Base-by-base conservation (phyloP, 2,888 invertebrate species). In the Lepidonotus clava region DNA sequence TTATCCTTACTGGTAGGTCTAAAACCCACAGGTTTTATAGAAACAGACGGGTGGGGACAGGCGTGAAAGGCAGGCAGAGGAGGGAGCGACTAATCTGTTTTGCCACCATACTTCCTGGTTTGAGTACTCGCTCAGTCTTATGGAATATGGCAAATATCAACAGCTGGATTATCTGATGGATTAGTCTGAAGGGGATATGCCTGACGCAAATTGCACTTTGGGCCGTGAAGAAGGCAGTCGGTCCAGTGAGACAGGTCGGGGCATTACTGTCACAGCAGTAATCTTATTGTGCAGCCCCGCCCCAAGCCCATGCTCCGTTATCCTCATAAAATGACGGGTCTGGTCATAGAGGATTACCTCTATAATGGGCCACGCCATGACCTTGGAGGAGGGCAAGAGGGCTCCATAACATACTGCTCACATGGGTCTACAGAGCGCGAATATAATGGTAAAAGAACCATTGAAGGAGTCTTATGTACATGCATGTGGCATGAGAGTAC, bases 91-190 rank as follows among this genome's bases (percentile, higher is more conserved):
- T n/a, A n/a, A n/a, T n/a, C n/a, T n/a, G n/a, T n/a, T n/a, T n/a
- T n/a, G n/a, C n/a, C n/a, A n/a, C n/a, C n/a, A n/a, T n/a, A n/a
- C n/a, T n/a, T n/a, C n/a, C n/a, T n/a, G n/a, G n/a, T n/a, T n/a
- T n/a, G n/a, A n/a, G n/a, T n/a, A n/a, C n/a, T n/a, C n/a, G n/a
- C n/a, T n/a, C n/a, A n/a, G n/a, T n/a, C n/a, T n/a, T n/a, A n/a
- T n/a, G n/a, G n/a, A n/a, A n/a, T n/a, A 61, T 61, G 24, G 28
- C 61, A 61, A 61, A 61, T 61, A 61, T 61, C 61, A 61, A 24
- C 11, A 24, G 24, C 28, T 11, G 61, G 5, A 18, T 28, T 61
- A 61, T n/a, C 24, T 61, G 61, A 61, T n/a, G n/a, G 53, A 61
- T 61, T n/a, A 32, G 61, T n/a, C 61, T 61, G 24, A 28, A 61